Conservation (phyloP, 2,888 invertebrate species). For the Unio delphinus region DNA sequence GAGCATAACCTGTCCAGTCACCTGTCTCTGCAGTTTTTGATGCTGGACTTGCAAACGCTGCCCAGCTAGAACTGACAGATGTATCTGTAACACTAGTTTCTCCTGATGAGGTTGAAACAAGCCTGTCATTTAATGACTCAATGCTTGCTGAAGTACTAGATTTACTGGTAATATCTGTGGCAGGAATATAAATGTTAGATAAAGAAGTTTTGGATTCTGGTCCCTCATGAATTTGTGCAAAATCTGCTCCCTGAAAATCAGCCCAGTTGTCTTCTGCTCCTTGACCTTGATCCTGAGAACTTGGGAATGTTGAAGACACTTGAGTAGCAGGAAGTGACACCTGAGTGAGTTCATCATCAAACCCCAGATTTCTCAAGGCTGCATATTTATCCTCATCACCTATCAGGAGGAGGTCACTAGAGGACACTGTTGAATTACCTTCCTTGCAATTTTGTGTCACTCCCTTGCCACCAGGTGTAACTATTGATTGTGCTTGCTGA, state of each 20-base stretch:
- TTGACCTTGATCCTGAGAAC: constrained; percentile 2
- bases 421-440: neutral
- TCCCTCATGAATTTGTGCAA: neutral
- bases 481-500: constrained; percentile 1
- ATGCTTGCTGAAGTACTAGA: too few relatives aligned
- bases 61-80: constrained; percentile 15
- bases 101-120: too few relatives aligned
- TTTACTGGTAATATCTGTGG: too few relatives aligned
- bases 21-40: constrained; percentile 2
- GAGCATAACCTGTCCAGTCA: neutral
- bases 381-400: constrained; percentile 64
- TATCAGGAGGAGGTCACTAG: constrained; percentile 31
- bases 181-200: too few relatives aligned
- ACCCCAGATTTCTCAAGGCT: constrained; percentile 48
- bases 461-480: neutral
- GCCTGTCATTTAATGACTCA: too few relatives aligned
- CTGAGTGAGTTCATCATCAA: constrained; percentile 14
- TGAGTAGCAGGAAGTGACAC: neutral
- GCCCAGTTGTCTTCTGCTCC: constrained; percentile 40
- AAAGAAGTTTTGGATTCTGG: too few relatives aligned
- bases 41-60: constrained; percentile 12
- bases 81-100: too few relatives aligned
- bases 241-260: constrained; percentile 27
- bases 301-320: too few relatives aligned
- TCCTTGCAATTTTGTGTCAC: neutral